A percentile compares a stretch with the other conserved stretches of the same genome.
Evolutionary conservation across 2,888 invertebrate species (phyloP).

Genomic region (Tenthredo livida): DNA sequence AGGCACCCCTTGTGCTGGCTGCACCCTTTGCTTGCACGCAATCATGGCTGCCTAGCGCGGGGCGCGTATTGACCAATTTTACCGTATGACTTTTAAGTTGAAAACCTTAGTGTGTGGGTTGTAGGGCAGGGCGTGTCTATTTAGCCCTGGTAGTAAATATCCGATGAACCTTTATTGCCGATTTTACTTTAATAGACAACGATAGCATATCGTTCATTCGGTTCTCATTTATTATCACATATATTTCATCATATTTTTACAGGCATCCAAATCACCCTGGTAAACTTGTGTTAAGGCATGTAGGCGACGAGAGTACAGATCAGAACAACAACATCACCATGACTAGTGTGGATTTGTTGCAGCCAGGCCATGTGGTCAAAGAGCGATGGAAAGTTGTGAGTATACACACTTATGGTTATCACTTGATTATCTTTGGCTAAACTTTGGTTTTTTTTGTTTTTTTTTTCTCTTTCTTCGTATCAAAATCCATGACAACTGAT

Average conservation of each 20-base stretch:
- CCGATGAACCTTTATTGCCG: constrained; percentile 2
- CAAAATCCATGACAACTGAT: background rate
- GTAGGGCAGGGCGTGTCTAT: constrained; percentile 67
- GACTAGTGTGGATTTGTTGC: constrained; percentile 95
- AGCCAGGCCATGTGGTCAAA: constrained; percentile 98
- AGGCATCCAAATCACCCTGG: constrained; percentile 73
- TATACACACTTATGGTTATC: constrained; percentile 58
- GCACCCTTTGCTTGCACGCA: constrained; percentile 74
- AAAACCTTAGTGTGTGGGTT: constrained; percentile 58
- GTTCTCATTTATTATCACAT: constrained; percentile 57
- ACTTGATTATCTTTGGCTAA: background rate
- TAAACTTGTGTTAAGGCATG: constrained; percentile 73
- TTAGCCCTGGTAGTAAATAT: constrained; percentile 44
- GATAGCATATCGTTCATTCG: background rate
- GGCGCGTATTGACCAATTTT: constrained; percentile 70
- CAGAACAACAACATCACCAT: constrained; percentile 89
- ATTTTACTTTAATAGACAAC: background rate
- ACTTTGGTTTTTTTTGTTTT: too few relatives aligned
- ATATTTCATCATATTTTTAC: constrained; percentile 65
- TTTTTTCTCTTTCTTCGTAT: background rate
- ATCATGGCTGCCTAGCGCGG: constrained; percentile 76
- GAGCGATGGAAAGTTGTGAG: constrained; percentile 98
- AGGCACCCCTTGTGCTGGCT: constrained; percentile 62
- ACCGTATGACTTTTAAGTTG: constrained; percentile 62
- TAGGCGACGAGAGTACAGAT: constrained; percentile 79